Base-by-base conservation (phyloP, 1,140 invertebrate species). In the Adoxophyes honmai region DNA sequence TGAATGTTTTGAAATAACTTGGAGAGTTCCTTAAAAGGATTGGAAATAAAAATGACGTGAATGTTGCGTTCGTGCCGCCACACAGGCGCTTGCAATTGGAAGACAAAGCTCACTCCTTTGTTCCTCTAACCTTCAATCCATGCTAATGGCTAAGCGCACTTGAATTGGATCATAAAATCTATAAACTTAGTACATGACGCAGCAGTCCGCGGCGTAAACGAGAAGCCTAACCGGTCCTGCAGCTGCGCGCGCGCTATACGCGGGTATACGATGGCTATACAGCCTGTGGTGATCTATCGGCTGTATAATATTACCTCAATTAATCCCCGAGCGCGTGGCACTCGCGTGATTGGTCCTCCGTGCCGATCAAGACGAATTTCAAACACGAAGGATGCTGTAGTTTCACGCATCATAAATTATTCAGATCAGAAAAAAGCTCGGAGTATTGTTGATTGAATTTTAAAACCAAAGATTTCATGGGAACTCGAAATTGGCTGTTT, bases 221-320 rank as follows among this genome's bases (percentile, higher is more conserved):
- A 75, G 72, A 72, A 69, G 62, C 62, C 36, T 58, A 71, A 78
- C 75, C 75, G 75, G 75, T 79, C 63, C 53, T 72, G 80, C 81
- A 85, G 81, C 81, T 85, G 81, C 80, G 75, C 73, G 72, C 74
- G 70, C 78, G 21, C 21, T 28, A 28, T 28, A 28, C 6, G 13
- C 7, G 0, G 9, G n/a, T 13, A 48, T 21, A 13, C 18, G n/a
- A 48, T 18, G 15, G 18, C 15, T 44, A 28, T 28, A n/a, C 39
- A 44, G 39, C 1, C 21, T 28, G n/a, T n/a, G 42, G 42, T 48
- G 42, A 48, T 48, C 42, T 48, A 48, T 48, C 42, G 21, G 42
- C 21, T 28, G 21, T 48, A 28, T 48, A 33, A 48, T 48, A 5
- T 48, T 28, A 48, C 42, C 15, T 14, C 39, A 13, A 48, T 48